These are phyloP conservation scores for Otus scops DNA, from an alignment of 2,797 vertebrate genomes.

Conservation along the genomic window DNA sequence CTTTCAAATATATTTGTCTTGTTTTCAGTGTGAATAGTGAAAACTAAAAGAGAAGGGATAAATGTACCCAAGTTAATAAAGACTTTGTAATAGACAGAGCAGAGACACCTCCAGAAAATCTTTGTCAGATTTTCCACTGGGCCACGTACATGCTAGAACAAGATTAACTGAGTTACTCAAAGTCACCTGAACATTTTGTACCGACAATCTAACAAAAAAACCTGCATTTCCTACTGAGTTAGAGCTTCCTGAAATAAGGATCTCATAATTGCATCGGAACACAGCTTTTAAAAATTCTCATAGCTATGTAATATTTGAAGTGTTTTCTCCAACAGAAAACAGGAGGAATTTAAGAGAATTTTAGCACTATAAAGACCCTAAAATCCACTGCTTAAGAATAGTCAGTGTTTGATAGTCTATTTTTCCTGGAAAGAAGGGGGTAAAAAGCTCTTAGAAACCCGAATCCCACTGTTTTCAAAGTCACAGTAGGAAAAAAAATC, in stretches of 20 bases:
- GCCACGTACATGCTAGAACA: not conserved
- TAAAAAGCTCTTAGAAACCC: not conserved
- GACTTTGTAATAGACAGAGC: not conserved
- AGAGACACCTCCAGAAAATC: not conserved
- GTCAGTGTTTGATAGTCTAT: not conserved
- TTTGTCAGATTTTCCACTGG: not conserved
- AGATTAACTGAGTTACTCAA: conserved; percentile 38
- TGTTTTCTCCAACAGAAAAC: not conserved
- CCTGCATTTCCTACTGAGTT: not conserved
- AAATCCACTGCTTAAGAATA: not conserved
- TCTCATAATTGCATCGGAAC: not conserved
- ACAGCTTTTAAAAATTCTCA: not conserved
- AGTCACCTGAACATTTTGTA: conserved; percentile 39
- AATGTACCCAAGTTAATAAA: not conserved
- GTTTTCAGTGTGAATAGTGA: not conserved
- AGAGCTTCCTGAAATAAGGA: not conserved
- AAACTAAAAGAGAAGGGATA: not conserved
- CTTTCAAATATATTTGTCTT: not conserved
- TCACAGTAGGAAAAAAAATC: not conserved
- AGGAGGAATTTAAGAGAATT: not conserved
- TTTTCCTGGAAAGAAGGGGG: not conserved
- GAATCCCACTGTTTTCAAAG: not conserved
- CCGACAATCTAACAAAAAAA: not conserved
- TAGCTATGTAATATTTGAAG: not conserved
- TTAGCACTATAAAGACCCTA: not conserved